Percentiles rank a stretch among this genome's conserved stretches.
Conservation (phyloP, 1,140 invertebrate genomes). For the Daktulosphaira vitifoliae region DNA sequence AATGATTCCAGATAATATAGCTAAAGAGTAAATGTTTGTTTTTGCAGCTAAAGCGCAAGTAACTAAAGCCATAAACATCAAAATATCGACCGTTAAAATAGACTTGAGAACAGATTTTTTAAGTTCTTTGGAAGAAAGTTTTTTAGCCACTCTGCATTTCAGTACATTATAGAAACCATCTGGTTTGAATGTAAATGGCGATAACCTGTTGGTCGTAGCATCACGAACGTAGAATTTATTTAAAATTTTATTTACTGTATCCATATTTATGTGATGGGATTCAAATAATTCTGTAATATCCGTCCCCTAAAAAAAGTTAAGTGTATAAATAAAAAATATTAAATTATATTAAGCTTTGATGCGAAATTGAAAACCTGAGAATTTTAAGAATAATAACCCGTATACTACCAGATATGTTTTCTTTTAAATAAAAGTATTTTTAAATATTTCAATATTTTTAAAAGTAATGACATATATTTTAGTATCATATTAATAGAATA, state of each 20-base stretch:
- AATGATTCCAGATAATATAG: conserved; percentile 48
- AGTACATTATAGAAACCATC: conserved; percentile 61
- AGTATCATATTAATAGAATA: too few relatives aligned
- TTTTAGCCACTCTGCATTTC: conserved; percentile 41
- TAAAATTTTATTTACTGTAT: conserved; percentile 41
- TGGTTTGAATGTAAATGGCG: conserved; percentile 57
- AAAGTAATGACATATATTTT: too few relatives aligned
- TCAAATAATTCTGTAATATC: conserved; percentile 72
- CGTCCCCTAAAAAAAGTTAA: conserved; percentile 49
- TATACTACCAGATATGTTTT: too few relatives aligned
- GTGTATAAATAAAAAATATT: too few relatives aligned
- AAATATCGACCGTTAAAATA: conserved; percentile 42
- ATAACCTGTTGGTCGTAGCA: conserved; percentile 50
- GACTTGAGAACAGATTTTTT: conserved; percentile 24
- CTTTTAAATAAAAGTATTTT: too few relatives aligned
- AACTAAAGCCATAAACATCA: conserved; percentile 47
- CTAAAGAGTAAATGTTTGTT: conserved; percentile 43
- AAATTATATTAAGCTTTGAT: too few relatives aligned
- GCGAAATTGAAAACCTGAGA: too few relatives aligned
- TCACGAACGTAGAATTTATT: conserved; percentile 51
- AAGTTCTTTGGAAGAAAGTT: not conserved
- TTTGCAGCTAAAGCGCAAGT: conserved; percentile 48
- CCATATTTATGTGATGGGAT: conserved; percentile 50
- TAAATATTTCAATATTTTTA: too few relatives aligned
- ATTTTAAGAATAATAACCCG: too few relatives aligned